Percentiles rank a stretch among this genome's conserved stretches.
Evolutionary conservation across 2,888 invertebrate species (phyloP).

Genomic region (Thymelicus sylvestris): DNA sequence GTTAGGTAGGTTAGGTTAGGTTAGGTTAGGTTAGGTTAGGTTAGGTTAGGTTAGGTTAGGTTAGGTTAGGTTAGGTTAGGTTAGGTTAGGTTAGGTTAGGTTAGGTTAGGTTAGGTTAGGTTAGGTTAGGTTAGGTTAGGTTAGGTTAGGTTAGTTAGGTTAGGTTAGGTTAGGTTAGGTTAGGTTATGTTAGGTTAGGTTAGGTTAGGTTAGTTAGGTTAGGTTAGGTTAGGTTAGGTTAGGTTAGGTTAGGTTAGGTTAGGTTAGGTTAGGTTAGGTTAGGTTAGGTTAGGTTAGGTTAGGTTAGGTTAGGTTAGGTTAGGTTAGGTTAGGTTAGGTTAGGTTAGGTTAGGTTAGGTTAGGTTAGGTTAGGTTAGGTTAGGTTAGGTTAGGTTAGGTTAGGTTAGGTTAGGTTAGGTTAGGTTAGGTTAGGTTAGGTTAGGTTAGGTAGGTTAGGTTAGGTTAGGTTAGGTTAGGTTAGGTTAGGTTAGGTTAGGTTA

Average conservation of each 20-base stretch:
- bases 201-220: no score
- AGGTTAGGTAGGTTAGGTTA: slow-evolving; percentile 38
- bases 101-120: slow-evolving; percentile 33
- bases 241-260: slow-evolving; percentile 37
- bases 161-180: slow-evolving; percentile 38
- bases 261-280: slow-evolving; percentile 36
- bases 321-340: slow-evolving; percentile 37
- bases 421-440: slow-evolving; percentile 38
- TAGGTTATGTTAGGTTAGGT: no score
- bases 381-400: slow-evolving; percentile 35
- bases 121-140: slow-evolving; percentile 38
- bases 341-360: slow-evolving; percentile 38
- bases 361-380: slow-evolving; percentile 36
- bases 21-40: no score
- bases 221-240: slow-evolving; percentile 34
- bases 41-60: no score
- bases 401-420: slow-evolving; percentile 37
- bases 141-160: slow-evolving; percentile 38
- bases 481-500: slow-evolving; percentile 38
- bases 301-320: slow-evolving; percentile 37
- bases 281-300: slow-evolving; percentile 37
- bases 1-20: slow-evolving; percentile 8
- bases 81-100: no score
- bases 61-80: no score
- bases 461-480: slow-evolving; percentile 36